Percentiles rank a stretch among this genome's conserved stretches.
phyloP scores from a whole-genome alignment of 2,888 invertebrate species.

The Nasonia oneida region DNA sequence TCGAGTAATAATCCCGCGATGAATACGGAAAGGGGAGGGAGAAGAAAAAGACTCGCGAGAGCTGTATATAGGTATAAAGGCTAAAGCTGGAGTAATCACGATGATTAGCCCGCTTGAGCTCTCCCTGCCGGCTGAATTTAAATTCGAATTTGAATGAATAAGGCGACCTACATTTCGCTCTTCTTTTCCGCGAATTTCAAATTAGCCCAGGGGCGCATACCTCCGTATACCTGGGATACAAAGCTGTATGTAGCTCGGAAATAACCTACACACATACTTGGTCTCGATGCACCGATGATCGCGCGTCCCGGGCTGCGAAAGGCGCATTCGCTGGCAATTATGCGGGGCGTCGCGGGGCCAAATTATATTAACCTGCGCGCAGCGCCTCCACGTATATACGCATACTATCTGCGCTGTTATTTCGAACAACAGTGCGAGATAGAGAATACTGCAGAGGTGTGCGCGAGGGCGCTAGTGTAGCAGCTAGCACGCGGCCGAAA shows the following conservation, averaged over 20 bases:
- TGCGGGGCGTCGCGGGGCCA: neutral
- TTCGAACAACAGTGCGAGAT: constrained; percentile 28
- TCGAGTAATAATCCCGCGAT: neutral
- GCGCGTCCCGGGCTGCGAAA: neutral
- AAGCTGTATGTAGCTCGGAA: too few species aligned
- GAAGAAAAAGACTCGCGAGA: neutral
- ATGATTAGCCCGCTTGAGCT: constrained; percentile 6
- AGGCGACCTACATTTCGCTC: neutral
- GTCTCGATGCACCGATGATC: neutral
- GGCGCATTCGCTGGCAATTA: constrained; percentile 25
- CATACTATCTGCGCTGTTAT: neutral
- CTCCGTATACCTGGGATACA: too few species aligned
- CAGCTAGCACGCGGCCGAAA: constrained; percentile 63
- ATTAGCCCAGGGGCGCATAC: neutral
- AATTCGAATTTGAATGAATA: constrained; percentile 9
- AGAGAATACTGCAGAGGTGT: neutral
- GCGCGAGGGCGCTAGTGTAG: neutral
- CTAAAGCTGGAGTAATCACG: neutral
- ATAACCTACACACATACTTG: neutral
- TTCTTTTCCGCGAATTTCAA: neutral
- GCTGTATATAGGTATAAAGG: neutral
- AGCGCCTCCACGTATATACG: too few species aligned
- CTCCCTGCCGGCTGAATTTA: neutral
- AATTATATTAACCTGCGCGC: constrained; percentile 22
- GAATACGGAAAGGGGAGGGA: neutral